Percentiles rank a stretch among this genome's conserved stretches.
Conservation (phyloP, 2,888 invertebrate species). For the Dolichopus griseipennis region DNA sequence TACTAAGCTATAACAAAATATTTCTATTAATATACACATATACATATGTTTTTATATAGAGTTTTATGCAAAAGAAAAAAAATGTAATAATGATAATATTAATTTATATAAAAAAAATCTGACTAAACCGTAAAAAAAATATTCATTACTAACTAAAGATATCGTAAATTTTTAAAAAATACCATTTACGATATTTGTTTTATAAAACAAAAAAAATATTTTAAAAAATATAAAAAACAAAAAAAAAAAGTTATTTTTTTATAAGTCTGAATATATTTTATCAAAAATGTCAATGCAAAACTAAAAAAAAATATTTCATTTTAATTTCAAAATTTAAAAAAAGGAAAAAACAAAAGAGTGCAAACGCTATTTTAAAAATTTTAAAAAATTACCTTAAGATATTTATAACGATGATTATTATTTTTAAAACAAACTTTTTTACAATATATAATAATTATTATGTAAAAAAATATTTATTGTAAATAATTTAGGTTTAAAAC, state of each 20-base stretch:
- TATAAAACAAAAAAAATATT: neutral
- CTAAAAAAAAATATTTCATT: neutral
- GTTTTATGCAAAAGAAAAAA: neutral
- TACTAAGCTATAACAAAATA: neutral
- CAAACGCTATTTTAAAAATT: neutral
- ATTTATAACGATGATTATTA: too few relatives aligned
- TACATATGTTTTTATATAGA: constrained; percentile 6
- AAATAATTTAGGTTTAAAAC: too few relatives aligned
- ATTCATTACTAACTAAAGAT: neutral
- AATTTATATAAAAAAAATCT: neutral
- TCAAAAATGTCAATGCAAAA: neutral
- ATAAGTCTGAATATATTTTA: neutral
- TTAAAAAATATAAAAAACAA: too few relatives aligned
- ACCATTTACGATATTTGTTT: neutral
- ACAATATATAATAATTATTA: too few relatives aligned
- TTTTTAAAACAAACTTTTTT: too few relatives aligned
- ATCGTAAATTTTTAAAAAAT: neutral
- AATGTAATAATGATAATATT: neutral
- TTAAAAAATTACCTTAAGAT: too few relatives aligned
- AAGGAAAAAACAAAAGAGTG: neutral
- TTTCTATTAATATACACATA: constrained; percentile 6
- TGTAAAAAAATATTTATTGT: too few relatives aligned
- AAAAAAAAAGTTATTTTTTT: neutral
- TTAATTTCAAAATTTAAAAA: neutral
- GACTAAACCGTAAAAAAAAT: neutral